phyloP scores from a whole-genome alignment of 2,888 invertebrate genomes.

The Masnerella sp. region DNA sequence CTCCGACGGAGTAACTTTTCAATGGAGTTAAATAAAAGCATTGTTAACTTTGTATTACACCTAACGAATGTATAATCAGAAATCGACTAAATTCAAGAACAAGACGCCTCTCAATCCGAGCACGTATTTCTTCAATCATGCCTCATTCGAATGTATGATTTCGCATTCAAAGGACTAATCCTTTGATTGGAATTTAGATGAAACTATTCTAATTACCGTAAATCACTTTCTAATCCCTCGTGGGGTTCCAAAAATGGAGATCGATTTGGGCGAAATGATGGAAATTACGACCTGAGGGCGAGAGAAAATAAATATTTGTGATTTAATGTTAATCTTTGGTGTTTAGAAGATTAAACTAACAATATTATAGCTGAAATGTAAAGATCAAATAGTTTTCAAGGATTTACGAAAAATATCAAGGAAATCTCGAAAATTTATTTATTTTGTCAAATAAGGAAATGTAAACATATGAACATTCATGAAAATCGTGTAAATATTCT shows the following conservation, averaged over 20 bases:
- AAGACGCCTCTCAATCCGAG: slow-evolving; percentile 38
- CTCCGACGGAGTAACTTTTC: background rate
- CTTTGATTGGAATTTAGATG: slow-evolving; percentile 47
- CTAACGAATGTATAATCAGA: slow-evolving; percentile 34
- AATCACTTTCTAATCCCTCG: slow-evolving; percentile 29
- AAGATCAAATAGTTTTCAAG: too few species aligned
- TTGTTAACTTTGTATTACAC: slow-evolving; percentile 15
- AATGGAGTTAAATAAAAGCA: background rate
- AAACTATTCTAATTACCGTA: slow-evolving; percentile 43
- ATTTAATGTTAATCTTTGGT: too few species aligned
- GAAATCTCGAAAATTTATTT: too few species aligned
- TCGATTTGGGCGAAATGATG: background rate
- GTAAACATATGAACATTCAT: too few species aligned
- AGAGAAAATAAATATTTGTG: too few species aligned
- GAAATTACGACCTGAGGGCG: too few species aligned
- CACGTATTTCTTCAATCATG: slow-evolving; percentile 57
- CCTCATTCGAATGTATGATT: slow-evolving; percentile 48
- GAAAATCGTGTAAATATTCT: too few species aligned
- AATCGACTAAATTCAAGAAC: slow-evolving; percentile 30
- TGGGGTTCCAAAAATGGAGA: background rate
- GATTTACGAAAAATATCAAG: too few species aligned
- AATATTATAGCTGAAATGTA: too few species aligned
- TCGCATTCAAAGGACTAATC: slow-evolving; percentile 42
- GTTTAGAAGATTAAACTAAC: too few species aligned
- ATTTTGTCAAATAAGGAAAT: too few species aligned